Evolutionary conservation across 2,797 vertebrate species (phyloP).

Genomic region (Anguilla pacifica): DNA sequence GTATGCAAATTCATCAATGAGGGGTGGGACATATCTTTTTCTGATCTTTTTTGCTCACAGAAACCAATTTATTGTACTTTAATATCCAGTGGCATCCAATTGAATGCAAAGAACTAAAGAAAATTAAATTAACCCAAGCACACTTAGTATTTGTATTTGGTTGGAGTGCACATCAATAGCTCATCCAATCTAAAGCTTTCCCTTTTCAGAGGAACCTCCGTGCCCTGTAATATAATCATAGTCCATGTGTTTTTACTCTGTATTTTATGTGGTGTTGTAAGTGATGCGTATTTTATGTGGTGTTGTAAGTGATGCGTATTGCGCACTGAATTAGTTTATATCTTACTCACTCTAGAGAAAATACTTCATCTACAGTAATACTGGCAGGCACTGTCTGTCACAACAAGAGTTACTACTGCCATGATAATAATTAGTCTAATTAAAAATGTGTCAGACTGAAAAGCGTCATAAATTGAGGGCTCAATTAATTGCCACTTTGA

Average conservation of each 20-base stretch:
- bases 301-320: background rate
- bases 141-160: background rate
- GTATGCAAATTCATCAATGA: too few relatives aligned
- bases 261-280: too few relatives aligned
- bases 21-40: too few relatives aligned
- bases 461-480: constrained; percentile 69
- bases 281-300: background rate
- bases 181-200: background rate
- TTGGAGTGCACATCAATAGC: background rate
- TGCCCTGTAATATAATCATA: background rate
- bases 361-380: constrained; percentile 50
- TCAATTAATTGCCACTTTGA: constrained; percentile 70
- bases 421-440: constrained; percentile 73
- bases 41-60: too few relatives aligned
- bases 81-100: too few relatives aligned
- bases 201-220: background rate
- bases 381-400: constrained; percentile 54
- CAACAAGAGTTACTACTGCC: constrained; percentile 69
- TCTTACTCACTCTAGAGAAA: constrained; percentile 12
- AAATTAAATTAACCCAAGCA: too few relatives aligned
- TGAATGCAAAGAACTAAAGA: too few relatives aligned
- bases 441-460: constrained; percentile 71
- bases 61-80: too few relatives aligned
- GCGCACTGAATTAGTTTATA: background rate
- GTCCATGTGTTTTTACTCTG: background rate